Evolutionary conservation across 2,888 invertebrate genomes (phyloP).

Genomic region (Caenorhabditis sp.): DNA sequence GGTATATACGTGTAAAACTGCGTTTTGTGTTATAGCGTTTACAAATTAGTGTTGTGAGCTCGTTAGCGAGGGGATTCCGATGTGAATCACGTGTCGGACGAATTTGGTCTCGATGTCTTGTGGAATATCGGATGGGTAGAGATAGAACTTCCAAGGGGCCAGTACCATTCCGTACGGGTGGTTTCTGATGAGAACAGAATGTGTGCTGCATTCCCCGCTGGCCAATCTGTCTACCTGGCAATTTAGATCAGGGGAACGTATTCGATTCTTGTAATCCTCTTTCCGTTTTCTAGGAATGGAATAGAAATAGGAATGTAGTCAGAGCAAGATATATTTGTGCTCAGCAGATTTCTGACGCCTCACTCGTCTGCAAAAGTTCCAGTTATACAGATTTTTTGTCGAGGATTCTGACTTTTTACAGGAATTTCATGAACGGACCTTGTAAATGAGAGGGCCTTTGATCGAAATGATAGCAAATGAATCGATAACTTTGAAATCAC

Average conservation of each 20-base stretch:
- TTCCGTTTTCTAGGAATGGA: constrained; percentile 23
- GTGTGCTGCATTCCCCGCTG: background rate
- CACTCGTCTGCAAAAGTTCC: background rate
- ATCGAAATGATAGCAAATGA: constrained; percentile 9
- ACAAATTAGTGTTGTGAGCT: too few relatives aligned
- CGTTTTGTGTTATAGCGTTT: too few relatives aligned
- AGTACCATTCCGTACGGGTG: constrained; percentile 20
- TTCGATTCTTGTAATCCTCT: background rate
- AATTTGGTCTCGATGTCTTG: constrained; percentile 9
- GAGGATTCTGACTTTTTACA: constrained; percentile 12
- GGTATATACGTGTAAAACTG: too few relatives aligned
- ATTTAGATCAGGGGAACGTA: too few relatives aligned
- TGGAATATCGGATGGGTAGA: constrained; percentile 49
- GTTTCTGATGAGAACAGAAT: constrained; percentile 16
- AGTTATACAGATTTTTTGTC: too few relatives aligned
- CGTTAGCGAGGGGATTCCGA: too few relatives aligned
- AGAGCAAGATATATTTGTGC: constrained; percentile 30
- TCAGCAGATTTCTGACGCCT: constrained; percentile 9
- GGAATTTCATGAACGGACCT: constrained; percentile 23
- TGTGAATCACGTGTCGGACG: constrained; percentile 13
- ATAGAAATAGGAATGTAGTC: constrained; percentile 34
- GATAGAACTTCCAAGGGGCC: constrained; percentile 33
- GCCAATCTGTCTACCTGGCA: constrained; percentile 7
- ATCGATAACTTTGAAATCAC: constrained; percentile 15
- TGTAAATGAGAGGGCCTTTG: constrained; percentile 24